Evolutionary conservation across 1,140 invertebrate genomes (phyloP).

Genomic region (Papilio dardanus): DNA sequence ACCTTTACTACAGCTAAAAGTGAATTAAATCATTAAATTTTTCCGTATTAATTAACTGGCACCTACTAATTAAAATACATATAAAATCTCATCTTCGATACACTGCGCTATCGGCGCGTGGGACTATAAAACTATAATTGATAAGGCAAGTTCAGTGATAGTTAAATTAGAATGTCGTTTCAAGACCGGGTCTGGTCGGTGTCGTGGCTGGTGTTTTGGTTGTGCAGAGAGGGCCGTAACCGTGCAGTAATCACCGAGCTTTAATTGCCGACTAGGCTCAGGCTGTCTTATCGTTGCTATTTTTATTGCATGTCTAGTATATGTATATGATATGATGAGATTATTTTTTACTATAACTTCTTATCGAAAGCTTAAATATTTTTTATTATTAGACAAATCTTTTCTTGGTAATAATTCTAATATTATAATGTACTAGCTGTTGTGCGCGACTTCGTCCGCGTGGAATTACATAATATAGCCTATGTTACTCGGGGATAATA

Average conservation of each 20-base stretch:
- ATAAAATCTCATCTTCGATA: neutral
- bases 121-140: neutral
- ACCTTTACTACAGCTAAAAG: neutral
- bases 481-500: too few species aligned
- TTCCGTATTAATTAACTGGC: neutral
- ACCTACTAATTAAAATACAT: neutral
- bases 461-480: too few species aligned
- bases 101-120: neutral
- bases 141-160: constrained; percentile 3
- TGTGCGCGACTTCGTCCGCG: too few species aligned
- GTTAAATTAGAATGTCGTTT: neutral
- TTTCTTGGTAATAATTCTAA: too few species aligned
- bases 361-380: neutral
- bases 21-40: neutral
- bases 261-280: constrained; percentile 10
- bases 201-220: neutral
- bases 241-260: neutral
- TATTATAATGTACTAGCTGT: too few species aligned
- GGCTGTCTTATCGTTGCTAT: constrained; percentile 4
- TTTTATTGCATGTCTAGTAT: neutral
- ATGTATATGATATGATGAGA: neutral
- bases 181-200: neutral
- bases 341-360: neutral
- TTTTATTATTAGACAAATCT: too few species aligned
- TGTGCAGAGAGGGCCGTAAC: neutral